Evolutionary conservation across 2,113 vertebrate genomes (phyloP).

Genomic region (Reinhardtius hippoglossoides): DNA sequence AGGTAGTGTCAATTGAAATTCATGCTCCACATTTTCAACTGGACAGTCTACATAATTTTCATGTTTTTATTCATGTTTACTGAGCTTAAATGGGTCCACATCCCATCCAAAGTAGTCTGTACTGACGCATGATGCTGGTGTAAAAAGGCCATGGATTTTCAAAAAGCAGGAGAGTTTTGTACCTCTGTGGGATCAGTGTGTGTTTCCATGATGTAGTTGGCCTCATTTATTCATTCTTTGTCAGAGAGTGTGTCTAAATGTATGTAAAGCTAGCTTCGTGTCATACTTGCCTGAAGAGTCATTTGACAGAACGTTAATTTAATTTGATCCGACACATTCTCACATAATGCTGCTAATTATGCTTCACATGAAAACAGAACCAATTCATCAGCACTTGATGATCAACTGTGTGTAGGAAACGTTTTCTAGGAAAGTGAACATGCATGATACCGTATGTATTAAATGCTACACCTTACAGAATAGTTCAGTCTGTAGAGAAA

Average conservation of each 20-base stretch:
- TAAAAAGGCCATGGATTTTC: conserved; percentile 42
- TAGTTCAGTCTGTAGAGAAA: not conserved
- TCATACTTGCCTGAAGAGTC: not conserved
- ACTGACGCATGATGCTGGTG: conserved; percentile 28
- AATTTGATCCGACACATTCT: not conserved
- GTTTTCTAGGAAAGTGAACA: not conserved
- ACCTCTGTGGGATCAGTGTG: not conserved
- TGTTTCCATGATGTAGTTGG: not conserved
- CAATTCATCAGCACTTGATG: not conserved
- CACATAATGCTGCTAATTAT: not conserved
- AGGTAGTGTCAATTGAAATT: conserved; percentile 22
- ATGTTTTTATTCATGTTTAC: conserved; percentile 73
- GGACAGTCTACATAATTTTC: conserved; percentile 53
- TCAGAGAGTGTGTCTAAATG: not conserved
- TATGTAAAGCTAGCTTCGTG: not conserved
- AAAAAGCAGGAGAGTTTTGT: not conserved
- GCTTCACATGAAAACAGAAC: not conserved
- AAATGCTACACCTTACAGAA: too few species aligned
- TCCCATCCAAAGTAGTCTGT: conserved; percentile 7
- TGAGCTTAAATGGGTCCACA: not conserved
- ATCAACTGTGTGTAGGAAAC: not conserved
- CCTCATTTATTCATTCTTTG: conserved; percentile 22
- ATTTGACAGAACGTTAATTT: not conserved
- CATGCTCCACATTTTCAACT: conserved; percentile 34
- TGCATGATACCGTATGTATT: not conserved